Base-by-base conservation (phyloP, 2,113 vertebrate genomes). In the Colinus virginianus region DNA sequence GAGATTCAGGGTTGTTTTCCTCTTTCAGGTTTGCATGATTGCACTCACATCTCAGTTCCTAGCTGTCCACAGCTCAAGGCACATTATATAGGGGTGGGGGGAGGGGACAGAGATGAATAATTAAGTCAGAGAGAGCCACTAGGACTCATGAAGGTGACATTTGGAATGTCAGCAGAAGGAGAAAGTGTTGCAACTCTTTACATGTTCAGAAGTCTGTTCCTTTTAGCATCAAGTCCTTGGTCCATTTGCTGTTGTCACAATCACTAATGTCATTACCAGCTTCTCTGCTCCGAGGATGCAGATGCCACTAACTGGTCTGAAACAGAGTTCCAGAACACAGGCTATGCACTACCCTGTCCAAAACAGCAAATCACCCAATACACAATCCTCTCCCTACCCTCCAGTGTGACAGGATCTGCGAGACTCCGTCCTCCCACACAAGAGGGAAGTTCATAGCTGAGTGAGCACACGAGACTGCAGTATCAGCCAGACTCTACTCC, bases 201-300 rank as follows among this genome's bases (percentile, higher is more conserved):
- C 77, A 17, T 38, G 36, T 74, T 90, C 89, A 83, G 71, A 92
- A 58, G 11, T 88, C 82, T 84, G 40, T 58, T 94, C n/a, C 56
- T 94, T 71, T 88, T n/a, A 95, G 85, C 40, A 1, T 95, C 94
- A 80, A 85, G 68, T 2, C 34, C 2, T 55, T 62, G 53, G 45
- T 75, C 78, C 85, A 43, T 93, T 92, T 86, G 85, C 66, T 81
- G 63, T 80, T 91, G 93, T 93, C 90, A 95, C 83, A 86, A 69
- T 42, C 77, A 25, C 56, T 69, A 78, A 91, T 53, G 66, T 90
- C 85, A 66, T 86, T 75, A 91, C 40, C 90, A 92, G 49, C 45
- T 84, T 72, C 90, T 58, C 43, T 42, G 86, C 76, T 88, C 43
- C 1, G 2, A 90, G 66, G 51, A 43, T 34, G 30, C 68, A 75